Conservation (phyloP, 2,797 vertebrate species). For the Tinamus major region DNA sequence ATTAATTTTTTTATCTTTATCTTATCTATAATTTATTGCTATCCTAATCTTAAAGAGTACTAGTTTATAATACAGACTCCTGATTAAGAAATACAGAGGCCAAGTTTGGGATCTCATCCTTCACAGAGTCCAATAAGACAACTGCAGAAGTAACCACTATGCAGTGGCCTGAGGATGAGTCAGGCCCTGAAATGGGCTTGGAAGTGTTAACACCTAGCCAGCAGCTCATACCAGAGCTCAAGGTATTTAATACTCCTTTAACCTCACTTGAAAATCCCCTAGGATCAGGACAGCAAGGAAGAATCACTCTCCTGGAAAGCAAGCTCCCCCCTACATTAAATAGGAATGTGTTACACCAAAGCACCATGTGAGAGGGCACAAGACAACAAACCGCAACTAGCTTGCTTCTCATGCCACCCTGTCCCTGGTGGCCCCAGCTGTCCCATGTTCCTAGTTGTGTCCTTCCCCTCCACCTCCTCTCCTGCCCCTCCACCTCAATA, state of each 20-base stretch:
- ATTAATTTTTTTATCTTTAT: neutral
- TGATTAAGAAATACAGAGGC: neutral
- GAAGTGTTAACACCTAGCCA: neutral
- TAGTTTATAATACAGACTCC: neutral
- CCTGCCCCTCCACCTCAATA: too few species aligned
- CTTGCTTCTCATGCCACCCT: neutral
- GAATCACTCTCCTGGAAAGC: neutral
- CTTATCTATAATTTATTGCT: neutral
- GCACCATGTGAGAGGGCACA: neutral
- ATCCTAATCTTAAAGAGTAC: neutral
- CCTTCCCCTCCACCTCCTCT: too few species aligned
- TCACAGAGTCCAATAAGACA: neutral
- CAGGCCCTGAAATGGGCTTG: neutral
- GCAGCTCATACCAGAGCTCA: neutral
- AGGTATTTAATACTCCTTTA: neutral
- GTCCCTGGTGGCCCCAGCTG: neutral
- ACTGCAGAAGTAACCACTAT: neutral
- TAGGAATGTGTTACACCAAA: rapidly evolving
- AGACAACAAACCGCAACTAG: neutral
- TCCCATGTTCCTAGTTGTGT: neutral
- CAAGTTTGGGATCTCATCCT: neutral
- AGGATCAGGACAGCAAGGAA: neutral
- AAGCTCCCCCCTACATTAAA: neutral
- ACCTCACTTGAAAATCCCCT: neutral
- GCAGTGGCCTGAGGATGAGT: neutral